phyloP scores from a whole-genome alignment of 2,888 invertebrate genomes.

The Parnassius smintheus region DNA sequence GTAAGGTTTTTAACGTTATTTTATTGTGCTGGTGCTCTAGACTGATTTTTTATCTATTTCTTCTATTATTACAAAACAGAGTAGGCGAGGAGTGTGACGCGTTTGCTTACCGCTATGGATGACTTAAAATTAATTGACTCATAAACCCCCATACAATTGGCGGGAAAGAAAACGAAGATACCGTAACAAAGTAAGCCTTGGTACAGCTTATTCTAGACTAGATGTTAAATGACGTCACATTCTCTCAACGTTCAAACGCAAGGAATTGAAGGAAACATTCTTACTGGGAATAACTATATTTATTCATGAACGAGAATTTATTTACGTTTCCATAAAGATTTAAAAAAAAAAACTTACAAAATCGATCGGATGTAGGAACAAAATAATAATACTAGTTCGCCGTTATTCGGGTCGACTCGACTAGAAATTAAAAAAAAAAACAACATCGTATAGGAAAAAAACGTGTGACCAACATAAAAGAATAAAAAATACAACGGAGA shows the following conservation, averaged over 20 bases:
- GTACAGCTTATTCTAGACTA: slow-evolving; percentile 58
- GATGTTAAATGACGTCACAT: slow-evolving; percentile 62
- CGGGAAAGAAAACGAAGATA: slow-evolving; percentile 45
- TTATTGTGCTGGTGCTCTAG: slow-evolving; percentile 73
- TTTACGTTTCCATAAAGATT: slow-evolving; percentile 38
- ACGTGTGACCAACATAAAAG: slow-evolving; percentile 44
- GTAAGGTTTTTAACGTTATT: slow-evolving; percentile 51
- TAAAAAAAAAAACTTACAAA: slow-evolving; percentile 6
- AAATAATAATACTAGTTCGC: slow-evolving; percentile 53
- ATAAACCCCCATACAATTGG: slow-evolving; percentile 61
- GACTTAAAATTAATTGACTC: slow-evolving; percentile 80
- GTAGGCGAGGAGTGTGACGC: slow-evolving; percentile 61
- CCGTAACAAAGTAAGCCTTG: slow-evolving; percentile 42
- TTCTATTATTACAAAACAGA: slow-evolving; percentile 58
- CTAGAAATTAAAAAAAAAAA: slow-evolving; percentile 64
- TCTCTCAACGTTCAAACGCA: slow-evolving; percentile 61
- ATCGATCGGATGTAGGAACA: slow-evolving; percentile 55
- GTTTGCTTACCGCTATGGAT: slow-evolving; percentile 69
- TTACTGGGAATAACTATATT: slow-evolving; percentile 20
- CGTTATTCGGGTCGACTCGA: slow-evolving; percentile 54
- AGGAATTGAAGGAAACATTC: slow-evolving; percentile 30
- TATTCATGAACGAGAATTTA: slow-evolving; percentile 39
- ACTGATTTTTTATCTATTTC: slow-evolving; percentile 52
- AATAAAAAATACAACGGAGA: slow-evolving; percentile 27
- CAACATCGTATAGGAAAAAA: slow-evolving; percentile 45